phyloP scores from a whole-genome alignment of 2,113 vertebrate genomes.

The Melanotaenia duboulayi region DNA sequence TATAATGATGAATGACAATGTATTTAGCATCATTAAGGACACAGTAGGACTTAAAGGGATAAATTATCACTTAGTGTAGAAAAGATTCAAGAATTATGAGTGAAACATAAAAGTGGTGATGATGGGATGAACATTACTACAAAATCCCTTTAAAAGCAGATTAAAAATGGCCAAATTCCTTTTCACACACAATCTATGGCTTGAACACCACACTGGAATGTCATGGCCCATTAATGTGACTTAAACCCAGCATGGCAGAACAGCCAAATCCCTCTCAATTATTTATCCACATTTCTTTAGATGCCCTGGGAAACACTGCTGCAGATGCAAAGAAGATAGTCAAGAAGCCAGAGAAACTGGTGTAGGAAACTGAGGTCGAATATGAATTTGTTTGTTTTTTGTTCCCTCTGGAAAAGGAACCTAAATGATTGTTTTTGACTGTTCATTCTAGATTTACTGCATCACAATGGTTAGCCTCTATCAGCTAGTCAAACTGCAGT shows the following conservation, averaged over 20 bases:
- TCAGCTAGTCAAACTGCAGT: too few relatives aligned
- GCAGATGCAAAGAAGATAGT: slow-evolving; percentile 33
- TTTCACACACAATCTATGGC: slow-evolving; percentile 48
- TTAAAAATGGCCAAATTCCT: slow-evolving; percentile 65
- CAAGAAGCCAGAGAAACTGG: neutral
- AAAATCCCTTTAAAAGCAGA: slow-evolving; percentile 69
- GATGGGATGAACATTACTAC: slow-evolving; percentile 21
- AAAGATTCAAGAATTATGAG: neutral
- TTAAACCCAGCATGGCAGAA: slow-evolving; percentile 57
- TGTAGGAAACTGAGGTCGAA: neutral
- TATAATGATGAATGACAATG: too few relatives aligned
- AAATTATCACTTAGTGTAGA: neutral
- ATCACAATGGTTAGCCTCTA: too few relatives aligned
- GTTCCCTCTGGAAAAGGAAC: too few relatives aligned
- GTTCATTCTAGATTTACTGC: too few relatives aligned
- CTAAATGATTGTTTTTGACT: too few relatives aligned
- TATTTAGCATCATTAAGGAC: too few relatives aligned
- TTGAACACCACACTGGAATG: slow-evolving; percentile 22
- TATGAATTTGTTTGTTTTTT: too few relatives aligned
- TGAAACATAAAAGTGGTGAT: slow-evolving; percentile 2
- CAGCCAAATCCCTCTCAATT: slow-evolving; percentile 44
- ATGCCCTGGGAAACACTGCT: slow-evolving; percentile 52
- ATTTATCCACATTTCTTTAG: slow-evolving; percentile 55
- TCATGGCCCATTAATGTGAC: slow-evolving; percentile 48
- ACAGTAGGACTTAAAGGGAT: too few relatives aligned